Percentiles rank a stretch among this genome's conserved stretches.
Evolutionary conservation across 2,888 invertebrate genomes (phyloP).

Genomic region (Cephus runcator): DNA sequence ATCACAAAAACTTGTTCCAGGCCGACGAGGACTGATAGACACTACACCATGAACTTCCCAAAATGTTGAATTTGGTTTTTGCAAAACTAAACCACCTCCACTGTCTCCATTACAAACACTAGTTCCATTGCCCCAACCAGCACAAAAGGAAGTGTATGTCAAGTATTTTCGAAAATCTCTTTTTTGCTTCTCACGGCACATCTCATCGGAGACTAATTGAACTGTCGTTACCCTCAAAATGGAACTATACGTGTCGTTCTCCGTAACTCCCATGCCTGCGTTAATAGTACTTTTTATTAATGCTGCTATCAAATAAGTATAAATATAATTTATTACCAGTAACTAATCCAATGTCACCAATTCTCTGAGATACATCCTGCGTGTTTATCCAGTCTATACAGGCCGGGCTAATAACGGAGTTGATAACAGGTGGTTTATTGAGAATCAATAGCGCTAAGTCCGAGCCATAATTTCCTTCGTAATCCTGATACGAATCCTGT

Average conservation of each 20-base stretch:
- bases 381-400: slow-evolving; percentile 65
- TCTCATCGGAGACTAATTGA: slow-evolving; percentile 67
- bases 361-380: slow-evolving; percentile 28
- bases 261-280: slow-evolving; percentile 72
- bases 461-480: slow-evolving; percentile 68
- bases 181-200: slow-evolving; percentile 67
- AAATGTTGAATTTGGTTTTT: slow-evolving; percentile 40
- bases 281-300: slow-evolving; percentile 19
- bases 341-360: slow-evolving; percentile 40
- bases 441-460: slow-evolving; percentile 70
- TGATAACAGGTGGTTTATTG: slow-evolving; percentile 60
- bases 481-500: slow-evolving; percentile 67
- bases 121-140: slow-evolving; percentile 70
- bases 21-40: slow-evolving; percentile 64
- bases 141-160: slow-evolving; percentile 73
- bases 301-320: not conserved
- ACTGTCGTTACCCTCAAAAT: slow-evolving; percentile 67
- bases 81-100: slow-evolving; percentile 70
- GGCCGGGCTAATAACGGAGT: slow-evolving; percentile 66
- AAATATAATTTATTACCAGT: slow-evolving; percentile 32
- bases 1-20: slow-evolving; percentile 62
- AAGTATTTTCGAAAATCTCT: slow-evolving; percentile 68
- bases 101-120: slow-evolving; percentile 75
- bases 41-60: slow-evolving; percentile 66
- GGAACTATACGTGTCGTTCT: slow-evolving; percentile 68